These are phyloP conservation scores for Thera obeliscata DNA, from an alignment of 2,888 invertebrate species.

Conservation along the genomic window DNA sequence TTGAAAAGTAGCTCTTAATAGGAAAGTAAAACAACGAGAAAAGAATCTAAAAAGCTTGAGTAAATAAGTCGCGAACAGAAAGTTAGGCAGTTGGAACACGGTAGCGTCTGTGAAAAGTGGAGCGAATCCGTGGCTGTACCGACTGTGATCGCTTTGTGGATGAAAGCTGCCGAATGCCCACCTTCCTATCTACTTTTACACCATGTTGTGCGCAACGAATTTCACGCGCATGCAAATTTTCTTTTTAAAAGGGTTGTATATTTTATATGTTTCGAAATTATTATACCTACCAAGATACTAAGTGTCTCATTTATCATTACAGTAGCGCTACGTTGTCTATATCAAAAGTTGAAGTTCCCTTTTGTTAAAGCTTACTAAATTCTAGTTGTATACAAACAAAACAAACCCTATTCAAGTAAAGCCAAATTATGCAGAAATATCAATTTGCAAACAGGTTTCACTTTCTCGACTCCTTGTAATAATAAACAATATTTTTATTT, in stretches of 20 bases:
- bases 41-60: constrained; percentile 29
- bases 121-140: constrained; percentile 55
- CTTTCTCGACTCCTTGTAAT: constrained; percentile 3
- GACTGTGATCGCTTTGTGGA: constrained; percentile 52
- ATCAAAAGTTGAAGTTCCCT: neutral
- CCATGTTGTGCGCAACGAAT: constrained; percentile 36
- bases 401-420: neutral
- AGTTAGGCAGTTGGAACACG: constrained; percentile 44
- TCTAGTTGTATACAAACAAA: neutral
- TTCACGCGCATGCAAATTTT: constrained; percentile 14
- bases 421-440: constrained; percentile 3
- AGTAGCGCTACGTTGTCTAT: no score
- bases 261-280: constrained; percentile 12
- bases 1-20: neutral
- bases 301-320: no score
- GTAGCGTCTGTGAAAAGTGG: constrained; percentile 55
- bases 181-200: constrained; percentile 51
- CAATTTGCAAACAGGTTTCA: neutral
- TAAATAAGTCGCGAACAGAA: constrained; percentile 54
- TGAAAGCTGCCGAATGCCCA: constrained; percentile 58
- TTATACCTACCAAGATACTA: no score
- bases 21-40: constrained; percentile 5
- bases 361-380: neutral
- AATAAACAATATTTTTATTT: neutral
- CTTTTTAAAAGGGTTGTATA: constrained; percentile 17